Evolutionary conservation across 2,797 vertebrate species (phyloP), one percentile per base, ranked within the genome.

Genomic region (Podarcis siculus): DNA sequence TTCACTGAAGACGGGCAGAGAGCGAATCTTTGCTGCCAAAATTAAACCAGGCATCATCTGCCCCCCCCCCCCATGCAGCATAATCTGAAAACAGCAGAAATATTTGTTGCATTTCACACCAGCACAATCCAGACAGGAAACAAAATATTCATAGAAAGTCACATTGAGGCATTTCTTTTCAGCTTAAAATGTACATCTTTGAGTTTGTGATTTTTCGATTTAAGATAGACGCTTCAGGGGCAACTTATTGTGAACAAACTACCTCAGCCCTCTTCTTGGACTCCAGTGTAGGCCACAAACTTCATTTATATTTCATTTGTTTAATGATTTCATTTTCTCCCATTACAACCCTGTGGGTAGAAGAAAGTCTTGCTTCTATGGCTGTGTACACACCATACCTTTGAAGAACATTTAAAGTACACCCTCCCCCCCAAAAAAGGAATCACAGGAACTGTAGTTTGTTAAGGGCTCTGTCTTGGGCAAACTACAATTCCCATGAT

Each of bases 51-150:
- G n/a, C 32, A 71, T 69, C 83, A 61, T 79, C 81, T 61, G 66
- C 66, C 66, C 81, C 39, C 39, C 39, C 42, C 45, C 87, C 81
- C n/a, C 32, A 35, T 58, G 72, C 4, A 79, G 21, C 66, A 79
- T 71, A 35, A 72, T 61, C 55, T 45, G n/a, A 79, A 58, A 77
- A 12, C 8, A 37, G 32, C 72, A 83, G 61, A 80, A 83, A 64
- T 83, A 79, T 84, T 88, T 77, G 35, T 32, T 79, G 35, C 30
- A 72, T 82, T 87, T 82, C 76, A n/a, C 42, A 67, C 23, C 15
- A 76, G 17, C 39, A 76, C 58, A 71, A 58, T 37, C 35, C 45
- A 42, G n/a, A 79, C n/a, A 69, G 64, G n/a, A 71, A 69, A 86
- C 17, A 35, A 23, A 76, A n/a, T 76, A 23, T 49, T 79, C 37